Base-by-base conservation (phyloP, 92 coral and sea anemone species). In the Phenganax marumi region DNA sequence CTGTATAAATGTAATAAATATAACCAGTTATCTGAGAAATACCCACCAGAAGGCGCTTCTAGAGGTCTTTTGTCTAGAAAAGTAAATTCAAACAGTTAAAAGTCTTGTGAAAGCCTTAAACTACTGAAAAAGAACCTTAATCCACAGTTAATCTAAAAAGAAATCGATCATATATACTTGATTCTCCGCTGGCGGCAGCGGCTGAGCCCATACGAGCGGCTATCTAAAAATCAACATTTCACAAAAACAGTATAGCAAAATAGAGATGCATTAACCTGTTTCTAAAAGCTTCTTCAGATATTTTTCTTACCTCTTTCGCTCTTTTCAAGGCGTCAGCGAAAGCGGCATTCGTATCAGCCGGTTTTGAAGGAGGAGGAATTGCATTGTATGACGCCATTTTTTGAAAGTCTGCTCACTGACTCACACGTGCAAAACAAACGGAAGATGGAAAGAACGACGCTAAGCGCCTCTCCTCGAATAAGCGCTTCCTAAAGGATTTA, bases 261-360 rank as follows among this genome's bases (percentile, higher is more conserved):
- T 12, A 7, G 24, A 13, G 39, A 76, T 23, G n/a, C 24, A 8
- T 19, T 19, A 6, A 19, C 3, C 73, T 7, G 12, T 71, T 17
- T 8, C 50, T 3, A 70, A 66, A 57, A 18, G 73, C 52, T 76
- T 4, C 71, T 16, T 22, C 10, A 25, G n/a, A 76, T 73, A 47
- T 24, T 72, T 76, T 16, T 6, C 75, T 81, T 90, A 92, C 97
- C 93, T 92, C 97, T 81, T 88, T 92, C 7, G 97, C 97, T 83
- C 97, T 88, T 88, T 92, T 92, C 65, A 92, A 71, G 76, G 97
- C 97, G 73, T 92, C 97, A 21, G 97, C 97, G 55, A 92, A 92
- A 19, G 97, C 97, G 70, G 93, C 81, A 48, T 73, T 92, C 13
- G 97, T 69, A 70, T 88, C 97, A 39, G 87, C 85, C 14, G 93